Evolutionary conservation across 2,888 invertebrate species (phyloP).

Genomic region (Spisula solida): DNA sequence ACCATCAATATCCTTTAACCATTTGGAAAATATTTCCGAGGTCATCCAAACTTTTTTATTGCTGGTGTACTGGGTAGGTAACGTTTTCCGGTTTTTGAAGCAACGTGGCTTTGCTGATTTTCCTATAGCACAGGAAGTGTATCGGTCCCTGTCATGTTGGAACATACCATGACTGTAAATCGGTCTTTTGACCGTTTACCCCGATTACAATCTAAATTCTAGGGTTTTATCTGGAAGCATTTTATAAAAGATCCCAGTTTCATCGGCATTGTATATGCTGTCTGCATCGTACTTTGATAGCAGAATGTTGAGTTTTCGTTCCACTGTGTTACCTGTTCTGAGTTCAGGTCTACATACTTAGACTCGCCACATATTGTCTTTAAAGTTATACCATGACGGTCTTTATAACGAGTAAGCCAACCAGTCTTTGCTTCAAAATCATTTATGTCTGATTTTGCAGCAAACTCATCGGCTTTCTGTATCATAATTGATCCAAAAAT

Average conservation of each 20-base stretch:
- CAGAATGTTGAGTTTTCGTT: not conserved
- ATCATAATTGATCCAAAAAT: not conserved
- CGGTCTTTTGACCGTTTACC: not conserved
- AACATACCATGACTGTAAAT: not conserved
- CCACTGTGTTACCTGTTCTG: not conserved
- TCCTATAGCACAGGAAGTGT: not conserved
- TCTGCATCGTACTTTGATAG: not conserved
- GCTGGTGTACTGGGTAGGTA: not conserved
- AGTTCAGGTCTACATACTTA: not conserved
- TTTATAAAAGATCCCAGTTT: not conserved
- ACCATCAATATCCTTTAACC: not conserved
- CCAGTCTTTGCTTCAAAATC: conserved; percentile 58
- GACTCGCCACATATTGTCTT: not conserved
- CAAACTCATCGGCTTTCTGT: conserved; percentile 29
- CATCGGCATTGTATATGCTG: not conserved
- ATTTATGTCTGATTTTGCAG: conserved; percentile 30
- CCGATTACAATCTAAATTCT: not conserved
- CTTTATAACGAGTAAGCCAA: conserved; percentile 58
- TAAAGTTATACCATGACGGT: conserved; percentile 57
- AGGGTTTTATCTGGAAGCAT: not conserved
- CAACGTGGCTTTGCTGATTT: not conserved
- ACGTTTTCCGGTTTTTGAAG: not conserved
- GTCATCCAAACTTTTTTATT: not conserved
- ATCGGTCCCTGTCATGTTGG: not conserved
- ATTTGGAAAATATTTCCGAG: not conserved